Evolutionary conservation across 2,113 vertebrate genomes (phyloP).

Genomic region (Morone chrysops): DNA sequence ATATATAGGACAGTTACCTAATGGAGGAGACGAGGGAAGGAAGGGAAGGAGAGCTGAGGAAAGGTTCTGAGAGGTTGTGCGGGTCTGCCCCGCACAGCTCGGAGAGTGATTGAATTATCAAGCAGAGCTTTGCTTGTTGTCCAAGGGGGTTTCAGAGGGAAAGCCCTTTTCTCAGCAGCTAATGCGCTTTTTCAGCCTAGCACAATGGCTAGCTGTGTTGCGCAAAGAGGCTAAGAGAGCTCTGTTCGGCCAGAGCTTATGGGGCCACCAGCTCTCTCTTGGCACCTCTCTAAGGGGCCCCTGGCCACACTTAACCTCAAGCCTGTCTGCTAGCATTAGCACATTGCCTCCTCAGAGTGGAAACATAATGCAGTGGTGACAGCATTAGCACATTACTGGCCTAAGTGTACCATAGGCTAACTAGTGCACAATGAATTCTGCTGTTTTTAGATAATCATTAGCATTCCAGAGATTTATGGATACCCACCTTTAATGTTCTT

Average conservation of each 20-base stretch:
- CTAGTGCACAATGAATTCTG: constrained; percentile 32
- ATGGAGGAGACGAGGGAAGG: constrained; percentile 66
- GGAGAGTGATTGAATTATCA: constrained; percentile 83
- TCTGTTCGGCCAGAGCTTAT: constrained; percentile 70
- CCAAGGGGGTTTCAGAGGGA: constrained; percentile 67
- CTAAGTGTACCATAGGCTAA: constrained; percentile 11
- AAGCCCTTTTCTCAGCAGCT: constrained; percentile 76
- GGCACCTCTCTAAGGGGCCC: constrained; percentile 73
- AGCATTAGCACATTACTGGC: constrained; percentile 51
- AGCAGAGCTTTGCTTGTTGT: constrained; percentile 78
- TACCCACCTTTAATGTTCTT: not conserved
- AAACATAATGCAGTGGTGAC: constrained; percentile 58
- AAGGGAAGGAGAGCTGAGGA: constrained; percentile 38
- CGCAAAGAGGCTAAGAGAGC: constrained; percentile 72
- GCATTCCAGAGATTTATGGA: constrained; percentile 38
- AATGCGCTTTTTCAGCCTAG: constrained; percentile 79
- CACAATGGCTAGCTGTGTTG: constrained; percentile 80
- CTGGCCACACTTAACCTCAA: constrained; percentile 78
- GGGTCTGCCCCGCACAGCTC: constrained; percentile 49
- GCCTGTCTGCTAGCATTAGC: constrained; percentile 74
- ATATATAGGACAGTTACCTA: constrained; percentile 79
- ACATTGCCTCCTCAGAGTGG: constrained; percentile 58
- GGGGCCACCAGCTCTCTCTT: constrained; percentile 79
- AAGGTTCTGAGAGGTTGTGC: constrained; percentile 32
- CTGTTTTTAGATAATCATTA: constrained; percentile 54